phyloP scores from a whole-genome alignment of 2,888 invertebrate species.

The Ectemnius lituratus region DNA sequence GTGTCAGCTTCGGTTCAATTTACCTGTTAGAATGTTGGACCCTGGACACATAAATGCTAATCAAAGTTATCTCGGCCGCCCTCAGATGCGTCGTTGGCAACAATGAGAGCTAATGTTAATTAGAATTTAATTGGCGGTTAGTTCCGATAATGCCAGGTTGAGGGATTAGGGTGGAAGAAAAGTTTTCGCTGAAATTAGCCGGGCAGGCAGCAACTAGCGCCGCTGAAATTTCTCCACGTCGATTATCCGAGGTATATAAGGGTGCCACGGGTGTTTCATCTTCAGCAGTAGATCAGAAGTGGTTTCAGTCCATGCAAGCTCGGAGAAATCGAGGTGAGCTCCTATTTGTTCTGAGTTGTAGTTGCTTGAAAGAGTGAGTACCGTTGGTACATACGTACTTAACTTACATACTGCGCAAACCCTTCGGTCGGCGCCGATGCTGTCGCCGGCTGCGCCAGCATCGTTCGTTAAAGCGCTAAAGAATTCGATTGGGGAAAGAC shows the following conservation, averaged over 20 bases:
- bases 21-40: no score
- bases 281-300: neutral
- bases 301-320: neutral
- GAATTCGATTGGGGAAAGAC: no score
- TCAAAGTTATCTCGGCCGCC: neutral
- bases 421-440: no score
- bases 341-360: no score
- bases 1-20: no score
- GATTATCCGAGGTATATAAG: conserved; percentile 19
- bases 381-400: no score
- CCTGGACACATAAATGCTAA: neutral
- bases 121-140: conserved; percentile 26
- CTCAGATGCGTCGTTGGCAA: neutral
- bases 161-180: neutral
- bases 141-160: neutral
- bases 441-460: no score
- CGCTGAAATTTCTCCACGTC: neutral
- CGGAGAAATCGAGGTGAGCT: no score
- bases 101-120: conserved; percentile 38
- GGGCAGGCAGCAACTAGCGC: neutral
- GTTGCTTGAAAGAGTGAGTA: no score
- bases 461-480: no score
- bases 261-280: neutral
- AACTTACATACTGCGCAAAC: no score
- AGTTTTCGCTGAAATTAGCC: neutral